These are phyloP conservation scores for Lacanobia wlatinum DNA, from an alignment of 2,888 invertebrate species.

Conservation along the genomic window DNA sequence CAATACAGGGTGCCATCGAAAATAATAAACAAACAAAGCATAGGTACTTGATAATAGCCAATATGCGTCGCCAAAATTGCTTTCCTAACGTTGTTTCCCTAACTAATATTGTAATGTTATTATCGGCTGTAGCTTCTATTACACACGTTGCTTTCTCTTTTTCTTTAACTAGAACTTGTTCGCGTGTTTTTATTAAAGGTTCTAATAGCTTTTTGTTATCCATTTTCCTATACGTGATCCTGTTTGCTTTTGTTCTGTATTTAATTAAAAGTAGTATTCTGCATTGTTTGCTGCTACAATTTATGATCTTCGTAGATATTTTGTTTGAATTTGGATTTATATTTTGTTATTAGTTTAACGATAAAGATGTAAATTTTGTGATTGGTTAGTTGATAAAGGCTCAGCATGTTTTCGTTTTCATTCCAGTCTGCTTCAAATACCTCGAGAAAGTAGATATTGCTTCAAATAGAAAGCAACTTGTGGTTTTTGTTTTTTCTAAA, in stretches of 20 bases:
- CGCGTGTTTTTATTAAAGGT: constrained; percentile 61
- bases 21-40: constrained; percentile 68
- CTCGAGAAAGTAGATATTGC: too few species aligned
- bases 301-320: constrained; percentile 47
- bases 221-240: constrained; percentile 57
- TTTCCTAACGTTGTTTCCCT: constrained; percentile 88
- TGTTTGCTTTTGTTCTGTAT: constrained; percentile 51
- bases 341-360: constrained; percentile 8
- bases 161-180: constrained; percentile 63
- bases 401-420: background rate
- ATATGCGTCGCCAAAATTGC: constrained; percentile 90
- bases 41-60: constrained; percentile 86
- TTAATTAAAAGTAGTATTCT: constrained; percentile 65
- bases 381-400: background rate
- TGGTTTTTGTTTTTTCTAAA: background rate
- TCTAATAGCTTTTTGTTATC: constrained; percentile 62
- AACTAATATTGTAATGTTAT: constrained; percentile 87
- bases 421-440: background rate
- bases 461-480: background rate
- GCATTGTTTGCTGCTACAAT: constrained; percentile 33
- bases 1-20: constrained; percentile 52
- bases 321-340: constrained; percentile 33
- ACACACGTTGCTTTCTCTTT: constrained; percentile 69
- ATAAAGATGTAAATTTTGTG: background rate
- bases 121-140: constrained; percentile 81